Conservation (phyloP, 2,888 invertebrate genomes). For the Rotaria socialis region DNA sequence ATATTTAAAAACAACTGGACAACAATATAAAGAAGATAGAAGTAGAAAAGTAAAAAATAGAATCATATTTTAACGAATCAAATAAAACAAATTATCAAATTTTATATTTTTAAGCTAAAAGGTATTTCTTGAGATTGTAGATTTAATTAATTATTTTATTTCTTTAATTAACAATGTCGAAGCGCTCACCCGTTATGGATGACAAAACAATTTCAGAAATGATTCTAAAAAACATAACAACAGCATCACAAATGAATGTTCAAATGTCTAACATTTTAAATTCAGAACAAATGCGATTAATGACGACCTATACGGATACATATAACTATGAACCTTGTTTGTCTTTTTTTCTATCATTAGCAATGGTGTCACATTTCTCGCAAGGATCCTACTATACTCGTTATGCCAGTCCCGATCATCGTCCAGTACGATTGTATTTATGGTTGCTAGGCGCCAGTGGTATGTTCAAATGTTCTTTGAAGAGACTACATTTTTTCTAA, state of each 20-base stretch:
- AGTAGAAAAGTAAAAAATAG: not conserved
- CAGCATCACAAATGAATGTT: not conserved
- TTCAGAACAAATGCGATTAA: not conserved
- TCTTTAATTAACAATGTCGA: no score
- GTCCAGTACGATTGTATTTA: not conserved
- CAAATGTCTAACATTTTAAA: not conserved
- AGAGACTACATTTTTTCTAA: not conserved
- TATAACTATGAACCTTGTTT: not conserved
- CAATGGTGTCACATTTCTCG: not conserved
- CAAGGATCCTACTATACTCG: not conserved
- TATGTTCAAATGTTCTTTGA: not conserved
- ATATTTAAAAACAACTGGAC: no score
- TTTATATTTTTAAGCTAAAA: not conserved
- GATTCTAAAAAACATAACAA: not conserved
- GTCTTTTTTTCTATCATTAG: not conserved
- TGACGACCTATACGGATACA: not conserved
- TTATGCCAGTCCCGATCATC: not conserved
- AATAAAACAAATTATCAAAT: not conserved
- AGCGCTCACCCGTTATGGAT: no score
- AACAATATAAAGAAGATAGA: no score
- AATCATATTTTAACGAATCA: not conserved
- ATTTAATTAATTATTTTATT: not conserved
- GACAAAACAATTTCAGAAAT: no score
- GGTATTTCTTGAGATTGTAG: not conserved
- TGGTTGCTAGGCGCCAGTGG: not conserved